Evolutionary conservation across 2,888 invertebrate genomes (phyloP).

Genomic region (Pandemis cinnamomeana): DNA sequence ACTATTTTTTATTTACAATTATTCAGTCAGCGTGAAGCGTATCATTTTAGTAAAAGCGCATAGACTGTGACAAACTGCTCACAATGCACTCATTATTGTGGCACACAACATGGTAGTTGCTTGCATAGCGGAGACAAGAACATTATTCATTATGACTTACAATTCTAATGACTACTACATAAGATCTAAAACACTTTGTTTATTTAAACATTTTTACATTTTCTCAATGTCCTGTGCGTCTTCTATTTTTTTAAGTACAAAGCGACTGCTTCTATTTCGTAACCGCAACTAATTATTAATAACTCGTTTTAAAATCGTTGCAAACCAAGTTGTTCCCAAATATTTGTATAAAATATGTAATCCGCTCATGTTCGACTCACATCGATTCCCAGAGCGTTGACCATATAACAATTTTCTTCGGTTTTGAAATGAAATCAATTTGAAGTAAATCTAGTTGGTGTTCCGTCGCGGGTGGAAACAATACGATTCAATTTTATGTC

Average conservation of each 20-base stretch:
- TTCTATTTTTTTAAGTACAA: slow-evolving; percentile 2
- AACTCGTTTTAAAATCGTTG: slow-evolving; percentile 6
- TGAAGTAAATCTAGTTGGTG: too few species aligned
- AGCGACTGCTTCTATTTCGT: slow-evolving; percentile 12
- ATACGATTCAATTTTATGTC: too few species aligned
- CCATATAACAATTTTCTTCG: too few species aligned
- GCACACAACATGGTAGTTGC: slow-evolving; percentile 44
- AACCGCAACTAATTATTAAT: slow-evolving; percentile 17
- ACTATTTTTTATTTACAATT: slow-evolving; percentile 65
- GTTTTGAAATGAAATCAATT: too few species aligned
- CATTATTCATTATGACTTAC: slow-evolving; percentile 20
- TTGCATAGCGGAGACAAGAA: slow-evolving; percentile 25
- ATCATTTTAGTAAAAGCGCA: slow-evolving; percentile 54
- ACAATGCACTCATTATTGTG: slow-evolving; percentile 67
- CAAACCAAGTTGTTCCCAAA: slow-evolving; percentile 10
- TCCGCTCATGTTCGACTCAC: neutral
- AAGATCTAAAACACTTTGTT: neutral
- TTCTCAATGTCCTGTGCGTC: neutral
- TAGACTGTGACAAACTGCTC: slow-evolving; percentile 57
- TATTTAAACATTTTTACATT: neutral
- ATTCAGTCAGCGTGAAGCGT: slow-evolving; percentile 55
- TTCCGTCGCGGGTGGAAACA: too few species aligned
- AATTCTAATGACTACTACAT: slow-evolving; percentile 3
- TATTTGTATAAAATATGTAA: slow-evolving; percentile 3
- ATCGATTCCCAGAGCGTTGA: too few species aligned